Evolutionary conservation across 1,140 invertebrate genomes (phyloP).

Genomic region (Hylyphantes graminicola): DNA sequence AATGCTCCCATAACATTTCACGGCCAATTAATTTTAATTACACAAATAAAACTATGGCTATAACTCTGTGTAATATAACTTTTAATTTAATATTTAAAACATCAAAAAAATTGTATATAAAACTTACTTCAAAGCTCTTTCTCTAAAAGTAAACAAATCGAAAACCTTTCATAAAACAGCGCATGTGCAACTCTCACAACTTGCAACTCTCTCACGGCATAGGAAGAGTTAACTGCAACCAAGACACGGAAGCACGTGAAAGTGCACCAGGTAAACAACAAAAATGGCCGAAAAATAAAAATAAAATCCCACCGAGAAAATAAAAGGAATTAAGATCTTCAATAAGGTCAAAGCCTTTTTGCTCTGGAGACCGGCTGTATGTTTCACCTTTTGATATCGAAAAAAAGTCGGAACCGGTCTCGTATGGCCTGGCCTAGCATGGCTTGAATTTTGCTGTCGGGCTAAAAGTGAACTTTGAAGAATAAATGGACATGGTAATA

Average conservation of each 20-base stretch:
- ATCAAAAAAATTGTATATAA: neutral
- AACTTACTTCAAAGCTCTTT: neutral
- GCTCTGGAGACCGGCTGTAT: neutral
- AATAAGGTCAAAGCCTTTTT: constrained; percentile 52
- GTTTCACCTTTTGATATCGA: neutral
- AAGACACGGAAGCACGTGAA: constrained; percentile 48
- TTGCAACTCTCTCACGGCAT: neutral
- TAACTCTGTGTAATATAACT: too few relatives aligned
- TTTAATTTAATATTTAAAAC: neutral
- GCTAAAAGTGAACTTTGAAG: constrained; percentile 50
- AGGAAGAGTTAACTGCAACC: constrained; percentile 2
- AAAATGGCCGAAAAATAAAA: constrained; percentile 17
- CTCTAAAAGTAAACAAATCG: neutral
- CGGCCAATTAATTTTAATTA: too few relatives aligned
- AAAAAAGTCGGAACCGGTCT: constrained; percentile 45
- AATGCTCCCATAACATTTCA: too few relatives aligned
- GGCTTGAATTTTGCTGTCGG: constrained; percentile 21
- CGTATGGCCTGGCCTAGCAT: constrained; percentile 28
- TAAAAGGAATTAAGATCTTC: constrained; percentile 16
- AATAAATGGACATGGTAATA: constrained; percentile 4
- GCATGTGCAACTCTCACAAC: neutral
- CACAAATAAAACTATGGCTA: too few relatives aligned
- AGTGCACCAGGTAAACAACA: constrained; percentile 1
- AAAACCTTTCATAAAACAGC: neutral
- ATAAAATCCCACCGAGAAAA: neutral